Percentiles rank a stretch among this genome's conserved stretches.
These are phyloP conservation scores for Melipona bicolor DNA, from an alignment of 2,888 invertebrate genomes.

Conservation along the genomic window DNA sequence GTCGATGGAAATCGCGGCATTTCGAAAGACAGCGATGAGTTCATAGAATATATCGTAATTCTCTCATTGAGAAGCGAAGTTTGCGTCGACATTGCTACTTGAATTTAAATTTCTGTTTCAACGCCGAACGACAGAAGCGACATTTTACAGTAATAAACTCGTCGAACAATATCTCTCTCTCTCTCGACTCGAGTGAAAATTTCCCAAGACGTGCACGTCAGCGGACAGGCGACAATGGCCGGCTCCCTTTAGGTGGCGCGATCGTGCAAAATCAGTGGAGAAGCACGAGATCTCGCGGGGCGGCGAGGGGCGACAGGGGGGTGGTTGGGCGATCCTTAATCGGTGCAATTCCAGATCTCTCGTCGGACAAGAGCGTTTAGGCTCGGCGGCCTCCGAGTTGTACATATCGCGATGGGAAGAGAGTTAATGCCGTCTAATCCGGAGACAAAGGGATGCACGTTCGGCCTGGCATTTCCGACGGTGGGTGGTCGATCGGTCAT, in stretches of 20 bases:
- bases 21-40: too few species aligned
- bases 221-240: slow-evolving; percentile 1
- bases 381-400: slow-evolving; percentile 27
- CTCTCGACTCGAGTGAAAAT: too few species aligned
- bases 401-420: slow-evolving; percentile 51
- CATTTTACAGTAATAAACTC: too few species aligned
- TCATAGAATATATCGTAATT: too few species aligned
- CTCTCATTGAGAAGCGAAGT: too few species aligned
- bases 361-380: slow-evolving; percentile 54
- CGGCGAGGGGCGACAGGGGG: neutral
- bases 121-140: too few species aligned
- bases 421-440: slow-evolving; percentile 59
- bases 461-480: slow-evolving; percentile 38
- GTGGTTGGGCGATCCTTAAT: slow-evolving; percentile 30
- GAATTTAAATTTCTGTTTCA: too few species aligned
- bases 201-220: neutral
- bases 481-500: slow-evolving; percentile 58
- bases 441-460: slow-evolving; percentile 46
- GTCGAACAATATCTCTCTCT: too few species aligned
- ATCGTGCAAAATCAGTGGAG: neutral
- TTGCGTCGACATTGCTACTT: too few species aligned
- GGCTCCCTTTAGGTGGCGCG: neutral
- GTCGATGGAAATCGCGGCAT: too few species aligned
- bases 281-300: slow-evolving; percentile 18
- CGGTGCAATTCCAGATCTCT: slow-evolving; percentile 50